phyloP scores from a whole-genome alignment of 2,113 vertebrate species.

The Oenanthe oenanthe region DNA sequence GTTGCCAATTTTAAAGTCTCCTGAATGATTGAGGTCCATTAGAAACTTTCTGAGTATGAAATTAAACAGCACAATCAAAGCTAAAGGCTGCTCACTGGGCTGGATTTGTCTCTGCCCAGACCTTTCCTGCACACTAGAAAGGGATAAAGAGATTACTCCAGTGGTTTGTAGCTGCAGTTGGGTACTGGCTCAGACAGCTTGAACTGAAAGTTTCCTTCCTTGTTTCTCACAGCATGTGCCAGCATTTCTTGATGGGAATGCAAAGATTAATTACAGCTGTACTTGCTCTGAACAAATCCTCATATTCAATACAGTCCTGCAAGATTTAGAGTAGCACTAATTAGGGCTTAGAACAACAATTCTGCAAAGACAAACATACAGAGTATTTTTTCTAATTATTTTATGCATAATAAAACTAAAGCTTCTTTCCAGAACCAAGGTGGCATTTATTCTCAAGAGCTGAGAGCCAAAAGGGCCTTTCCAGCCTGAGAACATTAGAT shows the following conservation, averaged over 20 bases:
- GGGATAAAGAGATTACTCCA: slow-evolving; percentile 44
- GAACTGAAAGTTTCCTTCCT: slow-evolving; percentile 49
- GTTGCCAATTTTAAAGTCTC: neutral
- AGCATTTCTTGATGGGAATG: slow-evolving; percentile 62
- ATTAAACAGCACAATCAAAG: neutral
- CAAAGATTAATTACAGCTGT: slow-evolving; percentile 53
- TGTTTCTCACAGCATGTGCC: slow-evolving; percentile 61
- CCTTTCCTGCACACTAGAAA: slow-evolving; percentile 1
- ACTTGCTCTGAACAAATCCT: slow-evolving; percentile 50
- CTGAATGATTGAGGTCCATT: neutral
- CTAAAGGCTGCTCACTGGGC: neutral
- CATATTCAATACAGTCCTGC: slow-evolving; percentile 27
- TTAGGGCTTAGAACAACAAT: slow-evolving; percentile 45
- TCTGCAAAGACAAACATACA: neutral
- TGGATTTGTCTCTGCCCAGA: neutral
- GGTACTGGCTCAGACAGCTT: slow-evolving; percentile 43
- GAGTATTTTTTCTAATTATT: slow-evolving; percentile 23
- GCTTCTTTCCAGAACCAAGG: slow-evolving; percentile 16
- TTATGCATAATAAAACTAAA: slow-evolving; percentile 42
- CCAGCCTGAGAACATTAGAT: neutral
- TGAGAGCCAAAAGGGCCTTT: neutral
- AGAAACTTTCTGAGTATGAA: neutral
- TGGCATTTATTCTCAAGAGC: neutral
- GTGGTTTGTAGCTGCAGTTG: slow-evolving; percentile 44
- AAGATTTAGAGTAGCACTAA: slow-evolving; percentile 35